Conservation (phyloP, 2,888 invertebrate genomes). For the Lobophora halterata region DNA sequence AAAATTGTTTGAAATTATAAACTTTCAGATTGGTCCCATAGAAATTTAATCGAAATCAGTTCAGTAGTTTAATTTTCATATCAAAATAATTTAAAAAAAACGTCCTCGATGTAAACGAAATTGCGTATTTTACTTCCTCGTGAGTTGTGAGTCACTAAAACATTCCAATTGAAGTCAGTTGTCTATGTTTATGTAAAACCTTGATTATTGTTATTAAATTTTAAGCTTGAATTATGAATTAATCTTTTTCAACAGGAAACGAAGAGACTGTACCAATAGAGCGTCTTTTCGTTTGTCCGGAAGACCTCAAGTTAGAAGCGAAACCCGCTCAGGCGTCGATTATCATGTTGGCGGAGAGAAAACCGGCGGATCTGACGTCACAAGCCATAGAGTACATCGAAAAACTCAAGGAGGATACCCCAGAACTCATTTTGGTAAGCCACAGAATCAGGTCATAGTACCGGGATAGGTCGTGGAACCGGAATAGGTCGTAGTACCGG, state of each 20-base stretch:
- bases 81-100: too few relatives aligned
- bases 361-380: conserved; percentile 30
- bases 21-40: too few relatives aligned
- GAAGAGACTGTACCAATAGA: conserved; percentile 44
- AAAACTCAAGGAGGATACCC: conserved; percentile 39
- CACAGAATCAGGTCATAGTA: not conserved
- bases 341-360: conserved; percentile 31
- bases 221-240: not conserved
- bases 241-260: conserved; percentile 48
- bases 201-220: not conserved
- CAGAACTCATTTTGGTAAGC: conserved; percentile 52
- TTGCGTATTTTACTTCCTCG: too few relatives aligned
- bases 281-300: conserved; percentile 52
- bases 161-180: too few relatives aligned
- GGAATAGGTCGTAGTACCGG: too few relatives aligned
- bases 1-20: too few relatives aligned
- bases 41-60: too few relatives aligned
- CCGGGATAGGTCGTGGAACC: too few relatives aligned
- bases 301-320: conserved; percentile 31
- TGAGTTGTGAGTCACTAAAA: too few relatives aligned
- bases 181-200: too few relatives aligned
- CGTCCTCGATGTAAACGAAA: too few relatives aligned
- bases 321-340: conserved; percentile 41
- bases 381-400: conserved; percentile 46
- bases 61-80: too few relatives aligned